Conservation (phyloP, 2,113 vertebrate species). For the Microcebus jonahi region DNA sequence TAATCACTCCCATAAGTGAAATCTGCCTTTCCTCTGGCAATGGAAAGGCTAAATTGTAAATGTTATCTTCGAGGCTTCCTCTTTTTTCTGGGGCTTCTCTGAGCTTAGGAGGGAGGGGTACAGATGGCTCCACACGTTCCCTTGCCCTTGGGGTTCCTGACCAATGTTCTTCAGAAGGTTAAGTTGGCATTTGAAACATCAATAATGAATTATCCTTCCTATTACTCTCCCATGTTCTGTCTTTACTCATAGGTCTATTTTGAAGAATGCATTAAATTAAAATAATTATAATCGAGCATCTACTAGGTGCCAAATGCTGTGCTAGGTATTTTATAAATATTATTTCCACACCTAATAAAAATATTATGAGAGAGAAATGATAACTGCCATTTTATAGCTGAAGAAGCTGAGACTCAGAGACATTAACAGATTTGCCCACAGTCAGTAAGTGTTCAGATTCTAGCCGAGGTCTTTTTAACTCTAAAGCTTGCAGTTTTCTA, state of each 20-base stretch:
- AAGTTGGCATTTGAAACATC: background rate
- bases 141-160: background rate
- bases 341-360: constrained; percentile 1
- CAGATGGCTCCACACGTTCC: background rate
- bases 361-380: background rate
- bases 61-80: background rate
- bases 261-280: constrained; percentile 15
- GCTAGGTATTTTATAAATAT: background rate
- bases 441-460: background rate
- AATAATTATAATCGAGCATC: background rate
- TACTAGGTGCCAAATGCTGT: background rate
- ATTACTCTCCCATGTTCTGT: background rate
- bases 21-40: constrained; percentile 25
- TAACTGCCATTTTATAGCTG: background rate
- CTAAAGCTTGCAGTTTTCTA: background rate
- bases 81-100: constrained; percentile 38
- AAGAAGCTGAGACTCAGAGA: background rate
- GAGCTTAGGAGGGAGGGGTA: background rate
- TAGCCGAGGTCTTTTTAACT: background rate
- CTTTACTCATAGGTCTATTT: background rate
- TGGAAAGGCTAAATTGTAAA: constrained; percentile 38
- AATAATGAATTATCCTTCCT: background rate
- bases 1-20: constrained; percentile 8
- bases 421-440: background rate
- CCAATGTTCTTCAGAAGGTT: background rate